A percentile compares a stretch with the other conserved stretches of the same genome.
These are phyloP conservation scores for Montipora efflorescens DNA, from an alignment of 64 coral and sea anemone species.

Conservation along the genomic window DNA sequence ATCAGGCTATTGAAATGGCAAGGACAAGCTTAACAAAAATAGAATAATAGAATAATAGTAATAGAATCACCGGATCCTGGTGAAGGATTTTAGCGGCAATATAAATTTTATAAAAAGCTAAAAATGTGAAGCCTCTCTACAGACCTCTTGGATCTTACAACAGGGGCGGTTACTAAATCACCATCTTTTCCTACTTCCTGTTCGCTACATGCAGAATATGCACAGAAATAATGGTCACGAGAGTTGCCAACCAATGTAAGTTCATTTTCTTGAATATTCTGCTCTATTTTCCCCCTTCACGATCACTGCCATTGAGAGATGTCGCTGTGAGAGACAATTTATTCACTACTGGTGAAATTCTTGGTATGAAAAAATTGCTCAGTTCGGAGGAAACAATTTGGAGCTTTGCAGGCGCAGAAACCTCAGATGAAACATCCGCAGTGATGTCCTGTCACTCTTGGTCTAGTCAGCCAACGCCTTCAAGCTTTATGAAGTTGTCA, in stretches of 20 bases:
- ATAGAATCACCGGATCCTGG: too few species aligned
- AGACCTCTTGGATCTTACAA: too few species aligned
- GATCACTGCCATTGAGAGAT: constrained; percentile 17
- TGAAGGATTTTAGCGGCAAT: too few species aligned
- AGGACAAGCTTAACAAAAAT: too few species aligned
- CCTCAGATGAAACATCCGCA: background rate
- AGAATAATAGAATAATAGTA: too few species aligned
- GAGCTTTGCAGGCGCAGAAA: constrained; percentile 41
- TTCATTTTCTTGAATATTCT: background rate
- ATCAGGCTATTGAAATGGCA: too few species aligned
- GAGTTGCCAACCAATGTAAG: background rate
- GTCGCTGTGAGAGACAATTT: constrained; percentile 48
- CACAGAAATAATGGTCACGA: background rate
- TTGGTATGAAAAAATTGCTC: constrained; percentile 45
- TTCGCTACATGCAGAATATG: background rate
- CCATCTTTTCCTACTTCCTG: too few species aligned
- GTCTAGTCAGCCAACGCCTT: constrained; percentile 52
- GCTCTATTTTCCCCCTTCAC: background rate
- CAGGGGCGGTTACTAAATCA: too few species aligned
- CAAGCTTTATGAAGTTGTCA: constrained; percentile 19
- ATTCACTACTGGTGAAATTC: constrained; percentile 25
- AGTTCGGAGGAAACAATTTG: constrained; percentile 66
- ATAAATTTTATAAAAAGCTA: too few species aligned
- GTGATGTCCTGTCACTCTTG: constrained; percentile 31
- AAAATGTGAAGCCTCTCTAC: too few species aligned